These are phyloP conservation scores for Scortum barcoo DNA, from an alignment of 2,113 vertebrate genomes.

Conservation along the genomic window DNA sequence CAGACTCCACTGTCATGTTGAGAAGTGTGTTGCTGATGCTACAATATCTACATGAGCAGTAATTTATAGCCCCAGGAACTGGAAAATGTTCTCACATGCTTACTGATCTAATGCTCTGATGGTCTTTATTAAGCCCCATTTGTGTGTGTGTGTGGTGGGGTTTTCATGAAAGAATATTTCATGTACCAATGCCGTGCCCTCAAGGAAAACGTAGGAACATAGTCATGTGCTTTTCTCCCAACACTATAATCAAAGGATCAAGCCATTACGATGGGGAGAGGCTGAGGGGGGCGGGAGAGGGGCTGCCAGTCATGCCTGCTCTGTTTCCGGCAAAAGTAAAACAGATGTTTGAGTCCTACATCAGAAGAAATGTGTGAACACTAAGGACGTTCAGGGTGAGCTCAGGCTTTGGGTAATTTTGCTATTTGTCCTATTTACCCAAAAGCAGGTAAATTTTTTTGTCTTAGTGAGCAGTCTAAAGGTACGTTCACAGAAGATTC, in stretches of 20 bases:
- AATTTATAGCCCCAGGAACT: conserved; percentile 27
- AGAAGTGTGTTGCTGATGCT: conserved; percentile 14
- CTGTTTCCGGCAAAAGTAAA: conserved; percentile 60
- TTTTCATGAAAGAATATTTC: conserved; percentile 51
- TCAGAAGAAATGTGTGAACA: conserved; percentile 47
- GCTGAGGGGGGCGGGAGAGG: background rate
- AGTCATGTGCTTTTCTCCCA: conserved; percentile 41
- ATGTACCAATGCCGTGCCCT: conserved; percentile 50
- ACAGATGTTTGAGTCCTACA: conserved; percentile 57
- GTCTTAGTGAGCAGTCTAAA: background rate
- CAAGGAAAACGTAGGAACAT: conserved; percentile 43
- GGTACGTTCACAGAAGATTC: background rate
- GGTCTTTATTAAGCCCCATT: conserved; percentile 45
- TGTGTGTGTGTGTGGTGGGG: conserved; percentile 14
- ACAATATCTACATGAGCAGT: conserved; percentile 31
- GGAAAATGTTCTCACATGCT: conserved; percentile 46
- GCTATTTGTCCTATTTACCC: background rate
- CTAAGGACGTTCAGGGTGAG: conserved; percentile 8
- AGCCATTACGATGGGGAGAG: conserved; percentile 42
- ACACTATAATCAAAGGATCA: conserved; percentile 66
- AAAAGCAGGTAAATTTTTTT: background rate
- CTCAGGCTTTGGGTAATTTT: background rate
- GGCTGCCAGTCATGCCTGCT: conserved; percentile 45
- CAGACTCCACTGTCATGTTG: background rate
- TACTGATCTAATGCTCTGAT: conserved; percentile 32